Conservation (phyloP, 1,140 invertebrate genomes). For the Drosophila nigromelanica region DNA sequence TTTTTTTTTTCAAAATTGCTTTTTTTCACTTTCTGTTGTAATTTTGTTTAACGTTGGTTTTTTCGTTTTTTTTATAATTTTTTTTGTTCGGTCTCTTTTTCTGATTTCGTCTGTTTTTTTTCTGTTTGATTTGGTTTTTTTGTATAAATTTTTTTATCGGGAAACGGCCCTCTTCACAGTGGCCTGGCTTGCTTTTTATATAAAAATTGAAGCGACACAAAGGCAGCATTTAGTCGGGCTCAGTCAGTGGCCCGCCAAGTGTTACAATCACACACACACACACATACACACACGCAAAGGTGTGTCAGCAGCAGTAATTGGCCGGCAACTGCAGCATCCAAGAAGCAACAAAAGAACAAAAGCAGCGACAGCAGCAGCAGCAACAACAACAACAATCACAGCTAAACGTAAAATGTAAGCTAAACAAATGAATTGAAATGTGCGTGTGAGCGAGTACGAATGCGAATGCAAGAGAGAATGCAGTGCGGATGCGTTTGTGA, state of each 20-base stretch:
- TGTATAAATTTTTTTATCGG: slow-evolving; percentile 45
- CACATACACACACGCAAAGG: slow-evolving; percentile 18
- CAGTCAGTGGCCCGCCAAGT: slow-evolving; percentile 54
- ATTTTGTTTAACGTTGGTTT: slow-evolving; percentile 39
- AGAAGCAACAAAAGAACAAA: slow-evolving; percentile 20
- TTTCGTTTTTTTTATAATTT: slow-evolving; percentile 35
- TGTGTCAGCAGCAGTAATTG: slow-evolving; percentile 29
- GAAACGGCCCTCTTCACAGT: slow-evolving; percentile 52
- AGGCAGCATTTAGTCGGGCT: slow-evolving; percentile 71
- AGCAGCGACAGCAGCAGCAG: neutral
- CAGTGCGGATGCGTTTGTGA: slow-evolving; percentile 3
- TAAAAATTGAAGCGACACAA: slow-evolving; percentile 79
- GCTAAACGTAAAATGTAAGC: slow-evolving; percentile 33
- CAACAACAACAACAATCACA: slow-evolving; percentile 3
- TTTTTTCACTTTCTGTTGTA: slow-evolving; percentile 68
- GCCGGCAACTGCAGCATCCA: slow-evolving; percentile 33
- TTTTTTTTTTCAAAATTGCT: slow-evolving; percentile 51
- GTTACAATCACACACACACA: slow-evolving; percentile 42
- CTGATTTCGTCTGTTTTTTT: slow-evolving; percentile 20
- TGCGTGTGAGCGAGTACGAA: neutral
- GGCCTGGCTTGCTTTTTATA: slow-evolving; percentile 58
- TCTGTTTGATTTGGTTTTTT: slow-evolving; percentile 25
- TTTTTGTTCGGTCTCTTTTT: slow-evolving; percentile 52
- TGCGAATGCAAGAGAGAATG: slow-evolving; percentile 5
- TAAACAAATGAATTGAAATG: slow-evolving; percentile 23